These are phyloP conservation scores for Luidia sarsii DNA, from an alignment of 53 echinoderm and acorn worm species.

Conservation along the genomic window DNA sequence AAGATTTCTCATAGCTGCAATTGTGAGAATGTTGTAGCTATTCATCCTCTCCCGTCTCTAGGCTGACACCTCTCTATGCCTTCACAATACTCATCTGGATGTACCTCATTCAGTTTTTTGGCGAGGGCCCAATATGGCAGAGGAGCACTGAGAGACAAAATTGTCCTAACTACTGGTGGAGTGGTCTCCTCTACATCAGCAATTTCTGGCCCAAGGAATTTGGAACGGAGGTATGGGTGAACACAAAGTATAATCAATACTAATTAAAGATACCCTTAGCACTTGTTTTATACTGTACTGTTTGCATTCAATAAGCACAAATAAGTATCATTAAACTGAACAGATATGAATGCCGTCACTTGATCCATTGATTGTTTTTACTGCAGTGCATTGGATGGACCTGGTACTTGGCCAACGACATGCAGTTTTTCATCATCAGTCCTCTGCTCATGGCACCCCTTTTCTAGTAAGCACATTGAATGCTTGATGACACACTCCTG, in stretches of 20 bases:
- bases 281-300: neutral
- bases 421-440: conserved; percentile 64
- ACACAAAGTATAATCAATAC: neutral
- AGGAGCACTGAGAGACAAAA: neutral
- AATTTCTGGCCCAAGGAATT: conserved; percentile 81
- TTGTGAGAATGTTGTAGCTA: neutral
- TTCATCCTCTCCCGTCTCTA: conserved; percentile 9
- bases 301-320: too few relatives aligned
- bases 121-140: conserved; percentile 75
- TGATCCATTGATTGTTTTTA: neutral
- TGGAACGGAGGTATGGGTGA: neutral
- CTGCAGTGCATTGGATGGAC: conserved; percentile 50
- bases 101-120: conserved; percentile 71
- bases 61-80: conserved; percentile 75
- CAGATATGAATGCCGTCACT: too few relatives aligned
- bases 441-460: conserved; percentile 49
- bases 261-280: neutral
- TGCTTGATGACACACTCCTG: too few relatives aligned
- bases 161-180: conserved; percentile 95
- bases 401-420: conserved; percentile 66
- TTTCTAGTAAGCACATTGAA: conserved; percentile 61
- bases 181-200: conserved; percentile 81
- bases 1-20: too few relatives aligned
- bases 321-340: too few relatives aligned
- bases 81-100: conserved; percentile 79